Evolutionary conservation across 2,888 invertebrate species (phyloP), one percentile per base, ranked within the genome.

Genomic region (Miltochrista miniata): DNA sequence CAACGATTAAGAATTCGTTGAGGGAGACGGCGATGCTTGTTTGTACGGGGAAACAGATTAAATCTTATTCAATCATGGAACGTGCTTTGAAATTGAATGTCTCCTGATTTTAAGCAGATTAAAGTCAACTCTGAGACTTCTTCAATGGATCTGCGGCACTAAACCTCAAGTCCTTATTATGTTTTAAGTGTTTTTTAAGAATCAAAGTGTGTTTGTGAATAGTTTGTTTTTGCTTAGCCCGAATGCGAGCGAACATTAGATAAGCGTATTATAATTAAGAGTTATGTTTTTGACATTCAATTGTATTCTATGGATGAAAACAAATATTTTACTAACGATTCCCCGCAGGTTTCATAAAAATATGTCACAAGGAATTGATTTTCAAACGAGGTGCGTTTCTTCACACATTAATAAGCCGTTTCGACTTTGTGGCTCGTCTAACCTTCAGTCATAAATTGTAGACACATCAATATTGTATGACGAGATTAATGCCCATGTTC

Each of bases 401-500:
- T 89, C 90, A 90, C 90, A 91, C 90, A 89, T 90, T 87, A 87
- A 90, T 89, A 90, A 88, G 83, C 72, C 73, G 68, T 79, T 87
- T 89, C 81, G 88, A 88, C 88, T 90, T 88, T 87, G 72, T 85
- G 79, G 88, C 87, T 77, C 75, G 60, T 79, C 73, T 77, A 79
- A 81, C 77, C 81, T 78, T 68, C 70, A 79, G 83, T 86, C 69
- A 90, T 90, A 90, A 91, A 91, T 90, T 86, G 78, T 76, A 77
- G 74, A 79, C 78, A 85, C 90, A 89, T 90, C 88, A 90, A 90
- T 90, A 89, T 90, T 89, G 85, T 88, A 89, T 89, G 87, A 87
- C 69, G 83, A 85, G 84, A 87, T 90, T 86, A 90, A 91, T 90
- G 90, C 89, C 90, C 89, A 87, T 90, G 90, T 90, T 89, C 75